Base-by-base conservation (phyloP, 2,797 vertebrate genomes). In the Leuciscus waleckii region DNA sequence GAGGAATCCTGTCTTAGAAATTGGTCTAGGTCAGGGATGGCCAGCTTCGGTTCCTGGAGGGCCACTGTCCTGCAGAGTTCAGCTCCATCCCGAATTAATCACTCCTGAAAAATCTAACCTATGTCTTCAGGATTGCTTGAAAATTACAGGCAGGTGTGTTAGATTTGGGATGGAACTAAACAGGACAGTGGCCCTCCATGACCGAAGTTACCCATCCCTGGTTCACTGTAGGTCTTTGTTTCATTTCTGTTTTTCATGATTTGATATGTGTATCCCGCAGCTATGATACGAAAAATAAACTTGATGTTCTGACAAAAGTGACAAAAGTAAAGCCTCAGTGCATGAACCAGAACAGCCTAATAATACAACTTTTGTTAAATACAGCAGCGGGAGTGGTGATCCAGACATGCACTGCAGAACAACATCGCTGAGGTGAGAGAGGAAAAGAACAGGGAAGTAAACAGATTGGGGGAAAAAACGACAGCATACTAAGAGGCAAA, bases 391-490 rank as follows among this genome's bases (percentile, higher is more conserved):
- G n/a, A 63, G 58, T 63, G 32, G n/a, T 63, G 32, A 51, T 56
- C 19, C 32, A 76, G 74, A 37, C 29, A 56, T 56, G 73, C 73
- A 75, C 17, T 13, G 37, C 23, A 41, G 23, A 69, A 85, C 51
- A 37, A 37, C 29, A 41, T 11, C 1, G 74, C 49, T 32, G 76
- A 56, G n/a, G 67, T 23, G 37, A 4, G 6, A 39, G 67, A 51
- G 17, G 19, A 17, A 58, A 26, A 71, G 61, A 49, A 56, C 13
- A 67, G 67, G 56, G 65, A 82, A 83, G 54, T 29, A 71, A 85
- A 83, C 61, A 89, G 91, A 83, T 89, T 82, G 90, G 29, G 29
- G 29, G 29, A 90, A 91, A 49, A 51, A 73, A 77, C 7, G 23
- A 85, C 58, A 81, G 65, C 80, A 81, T 76, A 77, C 56, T 68